Conservation (phyloP, 2,888 invertebrate genomes). For the Byasa hedistus region DNA sequence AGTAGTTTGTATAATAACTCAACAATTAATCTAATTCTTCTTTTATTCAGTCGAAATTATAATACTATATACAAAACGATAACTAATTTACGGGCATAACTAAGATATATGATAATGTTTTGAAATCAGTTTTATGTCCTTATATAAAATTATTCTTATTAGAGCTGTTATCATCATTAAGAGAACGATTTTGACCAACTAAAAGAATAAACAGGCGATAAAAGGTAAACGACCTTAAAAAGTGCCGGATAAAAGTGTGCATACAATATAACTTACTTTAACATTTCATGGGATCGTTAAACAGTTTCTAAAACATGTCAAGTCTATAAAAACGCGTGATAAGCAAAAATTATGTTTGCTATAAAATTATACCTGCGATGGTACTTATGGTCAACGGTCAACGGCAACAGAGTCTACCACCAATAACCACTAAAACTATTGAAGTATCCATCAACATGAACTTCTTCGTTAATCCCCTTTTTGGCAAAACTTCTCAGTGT, state of each 20-base stretch:
- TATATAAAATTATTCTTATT: too few relatives aligned
- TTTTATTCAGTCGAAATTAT: too few relatives aligned
- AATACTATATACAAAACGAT: too few relatives aligned
- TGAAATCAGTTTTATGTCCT: too few relatives aligned
- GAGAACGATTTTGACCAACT: background rate
- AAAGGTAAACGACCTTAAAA: slow-evolving; percentile 22
- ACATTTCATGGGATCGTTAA: background rate
- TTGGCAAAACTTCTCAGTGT: background rate
- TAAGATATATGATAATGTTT: too few relatives aligned
- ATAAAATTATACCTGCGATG: too few relatives aligned
- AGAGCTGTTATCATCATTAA: background rate
- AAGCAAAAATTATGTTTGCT: too few relatives aligned
- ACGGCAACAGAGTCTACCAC: too few relatives aligned
- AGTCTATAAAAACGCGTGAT: background rate
- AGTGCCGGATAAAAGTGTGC: background rate
- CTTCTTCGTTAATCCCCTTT: background rate
- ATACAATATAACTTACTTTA: background rate
- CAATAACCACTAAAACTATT: background rate
- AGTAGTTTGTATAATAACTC: background rate
- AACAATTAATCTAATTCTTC: too few relatives aligned
- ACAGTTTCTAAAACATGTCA: background rate
- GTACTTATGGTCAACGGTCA: too few relatives aligned
- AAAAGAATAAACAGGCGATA: slow-evolving; percentile 7
- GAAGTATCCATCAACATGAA: background rate
- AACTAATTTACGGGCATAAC: too few relatives aligned